Evolutionary conservation across 2,888 invertebrate species (phyloP), one percentile per base, ranked within the genome.

Genomic region (Cheilosia urbana): DNA sequence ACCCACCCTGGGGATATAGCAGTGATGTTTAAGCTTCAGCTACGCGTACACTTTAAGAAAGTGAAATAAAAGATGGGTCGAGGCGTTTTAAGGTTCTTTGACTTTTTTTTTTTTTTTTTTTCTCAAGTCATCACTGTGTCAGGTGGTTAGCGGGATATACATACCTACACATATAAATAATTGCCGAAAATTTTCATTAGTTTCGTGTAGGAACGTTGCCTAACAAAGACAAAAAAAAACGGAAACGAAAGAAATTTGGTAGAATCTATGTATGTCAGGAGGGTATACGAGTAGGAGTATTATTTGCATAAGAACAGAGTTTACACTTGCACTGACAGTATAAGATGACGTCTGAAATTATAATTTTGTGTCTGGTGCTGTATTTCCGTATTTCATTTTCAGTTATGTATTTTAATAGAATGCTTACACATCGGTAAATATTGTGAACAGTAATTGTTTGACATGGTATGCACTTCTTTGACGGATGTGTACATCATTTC

Each of bases 61-160:
- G 55, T 68, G 55, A 42, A 68, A 45, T 30, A 30, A 42, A 42
- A 57, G 42, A 68, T 34, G 57, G 34, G 69, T 57, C 69, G 19
- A 4, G 17, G 5, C 27, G 15, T 13, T 40, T 9, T 1, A 27
- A 17, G 37, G 66, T 53, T 53, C 66, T 66, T 53, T 66, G 66
- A 66, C 27, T 40, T 42, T 21, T 11, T 51, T 11, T 27, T 7
- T 24, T 21, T 21, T 49, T 66, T 27, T 6, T 66, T 53, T 6
- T 27, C 27, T 27, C 27, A 40, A 40, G 9, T 9, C 53, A 53
- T n/a, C 11, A 40, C 40, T 45, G 42, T 30, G 40, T 45, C 68
- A 30, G 45, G 19, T 42, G 30, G 51, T 13, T 47, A 19, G 15
- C 9, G 17, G 40, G 24, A 55, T 19, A n/a, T 40, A 27, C 24